These are phyloP conservation scores for Solenopsis invicta DNA, from an alignment of 1,140 invertebrate genomes.

Conservation along the genomic window DNA sequence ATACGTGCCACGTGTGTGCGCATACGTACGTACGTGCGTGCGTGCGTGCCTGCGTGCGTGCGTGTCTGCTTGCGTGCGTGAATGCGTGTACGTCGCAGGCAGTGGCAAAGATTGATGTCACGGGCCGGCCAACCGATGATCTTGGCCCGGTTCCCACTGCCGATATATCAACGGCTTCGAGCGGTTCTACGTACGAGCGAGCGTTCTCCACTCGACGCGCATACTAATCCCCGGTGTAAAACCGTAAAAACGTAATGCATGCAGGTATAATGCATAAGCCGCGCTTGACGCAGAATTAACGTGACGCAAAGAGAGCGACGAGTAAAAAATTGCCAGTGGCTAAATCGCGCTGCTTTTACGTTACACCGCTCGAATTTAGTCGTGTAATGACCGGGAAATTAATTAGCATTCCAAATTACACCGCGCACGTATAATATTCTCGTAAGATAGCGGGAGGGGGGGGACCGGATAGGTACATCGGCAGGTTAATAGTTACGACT, in stretches of 20 bases:
- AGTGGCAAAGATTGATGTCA: constrained; percentile 75
- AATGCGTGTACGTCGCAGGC: constrained; percentile 25
- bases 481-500: constrained; percentile 31
- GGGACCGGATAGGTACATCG: constrained; percentile 9
- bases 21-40: neutral
- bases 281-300: neutral
- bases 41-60: neutral
- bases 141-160: constrained; percentile 77
- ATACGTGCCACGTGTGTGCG: neutral
- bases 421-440: constrained; percentile 30
- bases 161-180: constrained; percentile 42
- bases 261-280: neutral
- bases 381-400: constrained; percentile 13
- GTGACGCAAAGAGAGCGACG: neutral
- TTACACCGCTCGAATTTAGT: constrained; percentile 22
- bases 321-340: neutral
- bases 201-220: neutral
- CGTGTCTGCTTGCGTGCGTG: neutral
- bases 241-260: neutral
- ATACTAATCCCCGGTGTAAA: constrained; percentile 8
- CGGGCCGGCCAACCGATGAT: constrained; percentile 71
- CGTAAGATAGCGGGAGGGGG: neutral
- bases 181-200: constrained; percentile 20
- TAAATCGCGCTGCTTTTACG: neutral
- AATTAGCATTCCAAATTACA: constrained; percentile 45